Base-by-base conservation (phyloP, 1,140 invertebrate species). In the Eriocheir sinensis region DNA sequence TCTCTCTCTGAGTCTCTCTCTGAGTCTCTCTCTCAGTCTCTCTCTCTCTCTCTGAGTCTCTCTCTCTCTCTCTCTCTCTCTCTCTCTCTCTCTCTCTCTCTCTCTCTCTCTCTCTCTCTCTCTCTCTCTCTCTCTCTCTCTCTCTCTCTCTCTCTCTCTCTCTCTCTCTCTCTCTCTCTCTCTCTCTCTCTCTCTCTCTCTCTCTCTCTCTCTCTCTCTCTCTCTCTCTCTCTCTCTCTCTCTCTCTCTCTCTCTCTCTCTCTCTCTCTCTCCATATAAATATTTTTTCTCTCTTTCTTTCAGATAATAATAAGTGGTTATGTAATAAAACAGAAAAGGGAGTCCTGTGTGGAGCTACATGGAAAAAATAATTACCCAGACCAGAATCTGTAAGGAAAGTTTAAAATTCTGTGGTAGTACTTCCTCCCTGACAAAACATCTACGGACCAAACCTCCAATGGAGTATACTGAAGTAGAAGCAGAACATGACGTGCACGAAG, bases 181-280 rank as follows among this genome's bases (percentile, higher is more conserved):
- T 27, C 27, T 27, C 27, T 27, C 27, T 72, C 60, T 72, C 60
- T 15, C 60, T 72, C 60, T 72, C 60, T 72, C 60, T 72, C 60
- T 72, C 60, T 72, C 60, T 72, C 60, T 72, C 60, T 72, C 60
- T 72, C 60, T 72, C 60, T 72, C 60, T 72, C 60, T 72, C 60
- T 72, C 60, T 72, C 60, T 72, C 60, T 27, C 27, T 27, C 27
- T 27, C 60, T 72, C 60, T 72, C 60, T 72, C 60, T 72, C 60
- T 72, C 60, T 72, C 60, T 72, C 60, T 72, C 60, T 72, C 60
- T 72, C 60, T 72, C 60, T 72, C 60, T 72, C 60, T 72, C 60
- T 72, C 60, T 72, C 60, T 72, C 60, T 72, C 60, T 72, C n/a
- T n/a, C n/a, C n/a, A n/a, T n/a, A n/a, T n/a, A n/a, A n/a, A n/a